Conservation (phyloP, 2,888 invertebrate species). For the Dryadula phaetusa region DNA sequence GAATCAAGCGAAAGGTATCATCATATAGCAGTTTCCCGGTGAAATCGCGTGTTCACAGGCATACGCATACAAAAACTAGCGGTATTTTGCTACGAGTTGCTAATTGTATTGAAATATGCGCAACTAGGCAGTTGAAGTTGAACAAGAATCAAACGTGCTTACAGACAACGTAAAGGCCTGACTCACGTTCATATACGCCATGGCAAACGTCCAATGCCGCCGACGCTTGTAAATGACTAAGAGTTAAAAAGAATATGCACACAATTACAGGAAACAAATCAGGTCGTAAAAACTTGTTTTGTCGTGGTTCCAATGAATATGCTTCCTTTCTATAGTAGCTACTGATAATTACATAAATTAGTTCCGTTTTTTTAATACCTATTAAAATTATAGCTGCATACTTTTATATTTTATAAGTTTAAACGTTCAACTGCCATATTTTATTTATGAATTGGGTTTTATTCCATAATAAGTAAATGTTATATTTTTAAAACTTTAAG, state of each 20-base stretch:
- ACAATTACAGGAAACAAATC: conserved; percentile 41
- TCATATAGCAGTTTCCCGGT: conserved; percentile 70
- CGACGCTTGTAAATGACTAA: conserved; percentile 59
- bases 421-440: background rate
- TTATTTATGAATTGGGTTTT: background rate
- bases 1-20: conserved; percentile 81
- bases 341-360: conserved; percentile 1
- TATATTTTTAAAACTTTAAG: background rate
- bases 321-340: background rate
- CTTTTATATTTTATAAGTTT: background rate
- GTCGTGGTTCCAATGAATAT: conserved; percentile 10
- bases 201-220: conserved; percentile 71
- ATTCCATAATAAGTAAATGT: background rate
- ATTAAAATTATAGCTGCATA: background rate
- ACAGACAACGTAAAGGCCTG: conserved; percentile 48
- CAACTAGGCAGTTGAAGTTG: conserved; percentile 54
- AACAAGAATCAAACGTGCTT: conserved; percentile 58
- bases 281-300: conserved; percentile 28
- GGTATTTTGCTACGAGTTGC: conserved; percentile 61
- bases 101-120: conserved; percentile 73
- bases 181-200: conserved; percentile 63
- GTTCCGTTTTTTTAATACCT: background rate
- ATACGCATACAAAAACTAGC: conserved; percentile 68
- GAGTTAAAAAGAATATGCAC: conserved; percentile 47
- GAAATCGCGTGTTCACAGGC: conserved; percentile 80